A percentile compares a stretch with the other conserved stretches of the same genome.
Evolutionary conservation across 2,797 vertebrate genomes (phyloP).

Genomic region (Prionace glauca): DNA sequence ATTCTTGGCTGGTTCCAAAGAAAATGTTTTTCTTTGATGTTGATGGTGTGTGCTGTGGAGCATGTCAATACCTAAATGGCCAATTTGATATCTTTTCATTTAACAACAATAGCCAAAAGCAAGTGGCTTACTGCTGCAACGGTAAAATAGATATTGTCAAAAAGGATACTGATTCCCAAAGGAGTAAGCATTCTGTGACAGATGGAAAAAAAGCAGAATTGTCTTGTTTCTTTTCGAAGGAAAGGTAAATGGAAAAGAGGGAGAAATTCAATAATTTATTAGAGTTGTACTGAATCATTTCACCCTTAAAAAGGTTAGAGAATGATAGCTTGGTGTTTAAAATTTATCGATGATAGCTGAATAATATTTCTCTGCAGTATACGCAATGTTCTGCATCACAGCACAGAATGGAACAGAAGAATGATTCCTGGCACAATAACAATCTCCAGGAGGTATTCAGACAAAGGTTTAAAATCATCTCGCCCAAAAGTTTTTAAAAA

Average conservation of each 20-base stretch:
- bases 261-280: slow-evolving; percentile 16
- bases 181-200: neutral
- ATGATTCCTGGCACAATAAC: neutral
- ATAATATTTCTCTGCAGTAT: slow-evolving; percentile 23
- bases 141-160: slow-evolving; percentile 4
- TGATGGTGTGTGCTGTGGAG: slow-evolving; percentile 17
- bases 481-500: neutral
- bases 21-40: slow-evolving; percentile 25
- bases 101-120: slow-evolving; percentile 23
- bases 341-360: neutral
- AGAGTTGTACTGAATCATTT: slow-evolving; percentile 9
- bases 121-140: neutral
- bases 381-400: slow-evolving; percentile 5
- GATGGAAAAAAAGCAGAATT: neutral
- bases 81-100: slow-evolving; percentile 29
- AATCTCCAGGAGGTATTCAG: neutral
- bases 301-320: slow-evolving; percentile 9
- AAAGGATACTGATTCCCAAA: slow-evolving; percentile 13
- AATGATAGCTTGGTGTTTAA: slow-evolving; percentile 13
- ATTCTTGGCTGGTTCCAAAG: neutral
- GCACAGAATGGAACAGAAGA: neutral
- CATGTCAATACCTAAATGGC: slow-evolving; percentile 20
- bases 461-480: neutral
- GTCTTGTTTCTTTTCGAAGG: neutral
- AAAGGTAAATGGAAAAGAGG: slow-evolving; percentile 23